These are phyloP conservation scores for Enteromius treurensis DNA, from an alignment of 2,797 vertebrate species.

Conservation along the genomic window DNA sequence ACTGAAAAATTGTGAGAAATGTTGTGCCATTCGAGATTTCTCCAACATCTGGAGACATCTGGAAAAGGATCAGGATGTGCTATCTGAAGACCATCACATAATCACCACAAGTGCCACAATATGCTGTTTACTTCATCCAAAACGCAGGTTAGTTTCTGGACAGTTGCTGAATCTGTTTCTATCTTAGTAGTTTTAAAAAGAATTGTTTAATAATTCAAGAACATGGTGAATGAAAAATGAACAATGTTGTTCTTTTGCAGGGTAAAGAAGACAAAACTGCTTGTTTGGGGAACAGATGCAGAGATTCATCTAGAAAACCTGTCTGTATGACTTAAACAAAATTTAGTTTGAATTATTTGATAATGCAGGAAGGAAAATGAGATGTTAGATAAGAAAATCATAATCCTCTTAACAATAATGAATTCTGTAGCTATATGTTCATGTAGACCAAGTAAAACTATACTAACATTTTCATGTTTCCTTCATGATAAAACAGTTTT, in stretches of 20 bases:
- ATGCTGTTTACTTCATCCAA: slow-evolving; percentile 28
- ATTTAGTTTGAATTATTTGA: slow-evolving; percentile 1
- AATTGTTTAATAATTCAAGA: slow-evolving; percentile 4
- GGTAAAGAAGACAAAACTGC: slow-evolving; percentile 37
- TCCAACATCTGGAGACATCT: slow-evolving; percentile 72
- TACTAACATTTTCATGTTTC: not conserved
- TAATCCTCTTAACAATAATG: slow-evolving; percentile 11
- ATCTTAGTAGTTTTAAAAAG: not conserved
- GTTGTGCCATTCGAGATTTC: slow-evolving; percentile 78
- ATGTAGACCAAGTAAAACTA: not conserved
- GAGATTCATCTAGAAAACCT: slow-evolving; percentile 3
- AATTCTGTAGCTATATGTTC: not conserved
- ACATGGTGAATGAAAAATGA: not conserved
- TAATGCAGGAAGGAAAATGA: slow-evolving; percentile 7
- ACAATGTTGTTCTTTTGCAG: slow-evolving; percentile 11
- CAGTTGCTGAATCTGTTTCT: not conserved
- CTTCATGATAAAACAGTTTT: not conserved
- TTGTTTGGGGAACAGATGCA: slow-evolving; percentile 11
- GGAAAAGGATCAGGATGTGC: slow-evolving; percentile 73
- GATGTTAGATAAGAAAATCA: not conserved
- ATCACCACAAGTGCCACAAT: slow-evolving; percentile 13
- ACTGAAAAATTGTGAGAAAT: slow-evolving; percentile 85
- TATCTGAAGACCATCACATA: slow-evolving; percentile 13
- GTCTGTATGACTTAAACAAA: not conserved
- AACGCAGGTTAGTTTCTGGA: slow-evolving; percentile 23